These are phyloP conservation scores for Drosophila asahinai DNA, from an alignment of 1,140 invertebrate genomes.

Conservation along the genomic window DNA sequence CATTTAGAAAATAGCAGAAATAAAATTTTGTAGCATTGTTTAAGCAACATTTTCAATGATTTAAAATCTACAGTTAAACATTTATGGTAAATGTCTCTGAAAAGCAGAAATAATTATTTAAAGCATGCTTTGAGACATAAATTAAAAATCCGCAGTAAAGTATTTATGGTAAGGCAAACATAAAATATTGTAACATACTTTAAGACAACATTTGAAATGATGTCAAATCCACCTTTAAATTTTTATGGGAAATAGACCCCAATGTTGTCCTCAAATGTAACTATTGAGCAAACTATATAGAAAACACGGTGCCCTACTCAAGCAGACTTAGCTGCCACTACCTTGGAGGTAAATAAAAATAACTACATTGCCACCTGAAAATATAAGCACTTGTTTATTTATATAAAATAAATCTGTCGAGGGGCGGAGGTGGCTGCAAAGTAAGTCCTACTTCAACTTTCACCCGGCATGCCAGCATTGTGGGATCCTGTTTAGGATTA, in stretches of 20 bases:
- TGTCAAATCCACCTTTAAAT: not conserved
- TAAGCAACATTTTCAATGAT: not conserved
- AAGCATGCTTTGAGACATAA: too few species aligned
- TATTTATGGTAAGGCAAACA: too few species aligned
- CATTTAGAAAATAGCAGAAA: too few species aligned
- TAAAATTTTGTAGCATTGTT: not conserved
- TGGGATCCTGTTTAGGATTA: slow-evolving; percentile 28
- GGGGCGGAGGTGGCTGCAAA: not conserved
- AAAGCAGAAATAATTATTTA: not conserved
- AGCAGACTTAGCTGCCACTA: not conserved
- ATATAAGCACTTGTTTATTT: slow-evolving; percentile 6
- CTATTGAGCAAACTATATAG: not conserved
- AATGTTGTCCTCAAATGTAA: not conserved
- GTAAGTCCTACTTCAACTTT: slow-evolving; percentile 19
- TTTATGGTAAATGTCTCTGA: too few species aligned
- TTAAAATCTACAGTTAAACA: not conserved
- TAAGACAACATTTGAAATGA: too few species aligned
- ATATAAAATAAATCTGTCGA: not conserved
- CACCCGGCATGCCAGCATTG: slow-evolving; percentile 7
- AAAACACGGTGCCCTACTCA: not conserved
- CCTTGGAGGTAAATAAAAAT: not conserved
- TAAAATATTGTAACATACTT: too few species aligned
- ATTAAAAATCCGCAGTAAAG: too few species aligned
- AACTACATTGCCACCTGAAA: not conserved
- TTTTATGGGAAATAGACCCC: not conserved